A percentile compares a stretch with the other conserved stretches of the same genome.
phyloP scores from a whole-genome alignment of 2,797 vertebrate species.

The Liparis tanakae region DNA sequence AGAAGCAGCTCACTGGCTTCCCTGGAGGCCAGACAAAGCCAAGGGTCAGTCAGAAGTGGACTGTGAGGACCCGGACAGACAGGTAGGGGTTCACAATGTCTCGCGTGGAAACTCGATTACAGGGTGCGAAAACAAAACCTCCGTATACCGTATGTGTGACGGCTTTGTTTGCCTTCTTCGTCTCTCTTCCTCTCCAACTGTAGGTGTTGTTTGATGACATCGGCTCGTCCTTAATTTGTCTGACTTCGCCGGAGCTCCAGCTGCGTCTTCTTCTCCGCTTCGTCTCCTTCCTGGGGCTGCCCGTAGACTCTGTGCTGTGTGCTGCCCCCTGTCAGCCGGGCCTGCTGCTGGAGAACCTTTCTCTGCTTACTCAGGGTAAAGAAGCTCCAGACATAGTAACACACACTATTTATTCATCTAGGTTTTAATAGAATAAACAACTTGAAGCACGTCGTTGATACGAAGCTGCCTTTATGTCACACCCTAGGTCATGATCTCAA shows the following conservation, averaged over 20 bases:
- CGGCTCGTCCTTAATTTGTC: slow-evolving; percentile 88
- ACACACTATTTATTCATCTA: not conserved
- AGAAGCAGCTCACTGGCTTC: slow-evolving; percentile 91
- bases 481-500: slow-evolving; percentile 67
- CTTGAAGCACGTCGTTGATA: not conserved
- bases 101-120: not conserved
- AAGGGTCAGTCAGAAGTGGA: slow-evolving; percentile 93
- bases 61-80: slow-evolving; percentile 97
- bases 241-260: slow-evolving; percentile 83
- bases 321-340: slow-evolving; percentile 76
- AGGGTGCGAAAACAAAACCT: not conserved
- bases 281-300: slow-evolving; percentile 92
- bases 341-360: slow-evolving; percentile 86
- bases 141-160: not conserved
- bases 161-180: slow-evolving; percentile 1
- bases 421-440: not conserved
- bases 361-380: slow-evolving; percentile 82
- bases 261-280: slow-evolving; percentile 86
- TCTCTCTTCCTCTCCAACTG: not conserved
- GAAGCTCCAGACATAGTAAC: not conserved
- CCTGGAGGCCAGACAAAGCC: slow-evolving; percentile 93
- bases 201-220: slow-evolving; percentile 97
- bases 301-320: slow-evolving; percentile 74
- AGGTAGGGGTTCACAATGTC: slow-evolving; percentile 77
- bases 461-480: not conserved